A percentile compares a stretch with the other conserved stretches of the same genome.
phyloP scores from a whole-genome alignment of 37 sponge, comb jelly and placozoan genomes.

The Haliclona indistincta region DNA sequence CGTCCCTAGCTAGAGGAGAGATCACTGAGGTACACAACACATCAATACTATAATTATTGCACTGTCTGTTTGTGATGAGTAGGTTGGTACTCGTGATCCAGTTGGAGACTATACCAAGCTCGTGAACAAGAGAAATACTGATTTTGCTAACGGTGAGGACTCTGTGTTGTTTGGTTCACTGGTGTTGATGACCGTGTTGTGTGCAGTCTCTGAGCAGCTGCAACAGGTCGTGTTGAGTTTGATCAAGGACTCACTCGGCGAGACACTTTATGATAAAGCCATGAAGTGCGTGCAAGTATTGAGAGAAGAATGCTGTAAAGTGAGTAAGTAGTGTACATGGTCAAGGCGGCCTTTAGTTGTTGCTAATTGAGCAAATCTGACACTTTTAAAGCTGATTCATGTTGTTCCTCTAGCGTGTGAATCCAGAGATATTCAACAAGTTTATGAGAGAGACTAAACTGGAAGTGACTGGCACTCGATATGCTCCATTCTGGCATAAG shows the following conservation, averaged over 20 bases:
- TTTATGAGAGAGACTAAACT: constrained; percentile 61
- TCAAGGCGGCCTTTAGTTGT: neutral
- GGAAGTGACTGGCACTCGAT: constrained; percentile 60
- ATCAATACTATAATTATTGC: no score
- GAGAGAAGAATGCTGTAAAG: constrained; percentile 65
- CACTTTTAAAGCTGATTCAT: neutral
- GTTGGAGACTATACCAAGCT: constrained; percentile 72
- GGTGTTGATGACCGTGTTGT: neutral
- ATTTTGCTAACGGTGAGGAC: constrained; percentile 46
- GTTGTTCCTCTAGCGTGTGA: constrained; percentile 22
- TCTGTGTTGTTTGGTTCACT: neutral
- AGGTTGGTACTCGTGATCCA: constrained; percentile 91
- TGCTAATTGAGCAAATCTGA: neutral
- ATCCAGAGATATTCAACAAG: constrained; percentile 64
- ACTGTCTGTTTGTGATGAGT: neutral
- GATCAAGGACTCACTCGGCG: constrained; percentile 84
- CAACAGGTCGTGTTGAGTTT: constrained; percentile 56
- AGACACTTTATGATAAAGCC: constrained; percentile 72
- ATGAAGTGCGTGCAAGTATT: constrained; percentile 67
- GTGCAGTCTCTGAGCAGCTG: constrained; percentile 76
- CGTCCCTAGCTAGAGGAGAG: constrained; percentile 70
- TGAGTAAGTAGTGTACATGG: neutral
- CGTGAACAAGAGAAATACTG: constrained; percentile 22
- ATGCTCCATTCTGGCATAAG: constrained; percentile 70
- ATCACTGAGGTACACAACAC: constrained; percentile 74